These are phyloP conservation scores for Ericerus pela DNA, from an alignment of 1,140 invertebrate genomes.

Conservation along the genomic window DNA sequence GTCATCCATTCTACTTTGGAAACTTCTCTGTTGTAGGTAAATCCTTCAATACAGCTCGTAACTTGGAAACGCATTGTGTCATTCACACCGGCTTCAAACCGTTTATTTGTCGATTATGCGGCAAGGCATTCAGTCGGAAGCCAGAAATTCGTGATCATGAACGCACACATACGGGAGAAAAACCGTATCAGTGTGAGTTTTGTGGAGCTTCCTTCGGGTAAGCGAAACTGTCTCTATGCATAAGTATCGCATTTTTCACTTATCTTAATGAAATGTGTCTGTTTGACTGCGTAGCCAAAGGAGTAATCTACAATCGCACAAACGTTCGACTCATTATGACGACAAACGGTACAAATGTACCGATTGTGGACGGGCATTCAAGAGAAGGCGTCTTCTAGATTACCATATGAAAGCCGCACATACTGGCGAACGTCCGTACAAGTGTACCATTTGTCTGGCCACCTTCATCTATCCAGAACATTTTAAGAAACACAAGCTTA, in stretches of 20 bases:
- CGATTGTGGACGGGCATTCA: constrained; percentile 55
- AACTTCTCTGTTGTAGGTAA: constrained; percentile 46
- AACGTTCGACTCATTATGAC: constrained; percentile 58
- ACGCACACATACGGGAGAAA: constrained; percentile 71
- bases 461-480: constrained; percentile 72
- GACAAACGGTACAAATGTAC: constrained; percentile 55
- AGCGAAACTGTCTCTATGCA: neutral
- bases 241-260: neutral
- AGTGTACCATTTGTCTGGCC: constrained; percentile 53
- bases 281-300: constrained; percentile 43
- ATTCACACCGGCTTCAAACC: constrained; percentile 55
- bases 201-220: constrained; percentile 55
- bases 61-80: constrained; percentile 55
- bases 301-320: constrained; percentile 63
- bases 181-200: constrained; percentile 64
- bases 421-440: constrained; percentile 58
- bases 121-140: constrained; percentile 55
- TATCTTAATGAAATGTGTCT: neutral
- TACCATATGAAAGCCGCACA: constrained; percentile 69
- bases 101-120: constrained; percentile 50
- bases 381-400: constrained; percentile 52
- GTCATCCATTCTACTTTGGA: neutral
- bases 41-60: constrained; percentile 55
- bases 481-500: constrained; percentile 62
- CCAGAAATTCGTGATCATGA: constrained; percentile 63